Conservation (phyloP, 2,113 vertebrate genomes). For the Hyperoodon ampullatus region DNA sequence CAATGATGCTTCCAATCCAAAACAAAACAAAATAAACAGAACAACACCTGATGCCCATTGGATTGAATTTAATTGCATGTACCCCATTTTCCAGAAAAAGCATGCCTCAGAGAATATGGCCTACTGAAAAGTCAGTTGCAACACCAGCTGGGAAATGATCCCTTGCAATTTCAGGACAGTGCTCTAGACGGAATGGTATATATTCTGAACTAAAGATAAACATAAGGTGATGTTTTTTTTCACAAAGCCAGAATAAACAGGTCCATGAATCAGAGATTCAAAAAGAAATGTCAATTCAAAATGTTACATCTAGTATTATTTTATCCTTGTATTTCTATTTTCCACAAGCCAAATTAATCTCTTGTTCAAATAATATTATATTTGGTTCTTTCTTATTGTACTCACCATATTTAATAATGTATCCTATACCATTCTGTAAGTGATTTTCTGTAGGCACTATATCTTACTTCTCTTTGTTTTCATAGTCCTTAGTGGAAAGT, state of each 20-base stretch:
- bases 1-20: neutral
- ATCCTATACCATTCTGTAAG: neutral
- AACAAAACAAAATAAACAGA: neutral
- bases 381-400: neutral
- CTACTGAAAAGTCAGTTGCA: neutral
- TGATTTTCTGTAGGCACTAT: neutral
- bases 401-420: neutral
- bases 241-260: neutral
- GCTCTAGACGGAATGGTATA: neutral
- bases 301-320: neutral
- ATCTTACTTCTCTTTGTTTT: slow-evolving; percentile 24
- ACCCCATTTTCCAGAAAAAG: neutral
- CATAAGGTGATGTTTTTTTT: neutral
- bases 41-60: neutral
- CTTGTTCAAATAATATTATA: neutral
- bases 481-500: neutral
- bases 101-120: neutral
- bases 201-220: slow-evolving; percentile 31
- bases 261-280: neutral
- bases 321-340: neutral
- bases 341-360: neutral
- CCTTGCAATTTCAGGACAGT: neutral
- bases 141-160: neutral
- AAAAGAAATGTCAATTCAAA: slow-evolving; percentile 16
- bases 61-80: neutral